A percentile compares a stretch with the other conserved stretches of the same genome.
Conservation (phyloP, 2,797 vertebrate genomes). For the Serranus cabrilla region DNA sequence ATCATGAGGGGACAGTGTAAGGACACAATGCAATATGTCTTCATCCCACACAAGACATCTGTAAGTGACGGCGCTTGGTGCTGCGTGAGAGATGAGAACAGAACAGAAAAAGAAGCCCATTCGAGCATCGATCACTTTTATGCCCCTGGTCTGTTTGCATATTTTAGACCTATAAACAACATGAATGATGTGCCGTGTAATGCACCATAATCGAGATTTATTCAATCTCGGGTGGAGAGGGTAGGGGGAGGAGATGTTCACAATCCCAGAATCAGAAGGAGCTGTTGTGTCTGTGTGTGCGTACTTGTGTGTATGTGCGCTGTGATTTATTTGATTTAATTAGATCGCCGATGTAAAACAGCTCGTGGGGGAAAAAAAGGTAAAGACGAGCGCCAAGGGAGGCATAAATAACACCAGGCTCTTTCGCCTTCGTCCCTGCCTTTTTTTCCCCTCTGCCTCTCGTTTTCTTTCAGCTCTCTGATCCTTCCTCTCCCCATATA, state of each 20-base stretch:
- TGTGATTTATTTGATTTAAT: conserved; percentile 94
- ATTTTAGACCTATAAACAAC: conserved; percentile 85
- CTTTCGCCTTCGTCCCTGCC: conserved; percentile 40
- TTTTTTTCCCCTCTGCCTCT: conserved; percentile 50
- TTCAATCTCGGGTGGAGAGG: conserved; percentile 77
- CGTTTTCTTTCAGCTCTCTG: conserved; percentile 50
- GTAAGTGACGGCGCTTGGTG: conserved; percentile 66
- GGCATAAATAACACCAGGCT: conserved; percentile 90
- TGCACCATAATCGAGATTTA: conserved; percentile 94
- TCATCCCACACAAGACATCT: conserved; percentile 53
- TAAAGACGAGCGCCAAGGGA: conserved; percentile 87
- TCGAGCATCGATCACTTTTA: conserved; percentile 82
- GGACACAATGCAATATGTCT: conserved; percentile 61
- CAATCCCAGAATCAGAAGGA: conserved; percentile 82
- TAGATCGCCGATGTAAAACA: conserved; percentile 95
- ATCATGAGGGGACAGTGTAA: conserved; percentile 53
- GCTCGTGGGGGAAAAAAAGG: conserved; percentile 89
- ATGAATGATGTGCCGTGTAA: conserved; percentile 85
- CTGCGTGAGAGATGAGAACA: conserved; percentile 52
- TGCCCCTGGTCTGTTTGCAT: conserved; percentile 81
- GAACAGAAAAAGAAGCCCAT: conserved; percentile 58
- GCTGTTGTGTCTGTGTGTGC: conserved; percentile 61
- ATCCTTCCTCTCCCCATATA: conserved; percentile 39
- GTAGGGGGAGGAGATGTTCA: conserved; percentile 78
- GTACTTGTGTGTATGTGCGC: conserved; percentile 46